phyloP scores from a whole-genome alignment of 2,797 vertebrate species.

The Myotis myotis region DNA sequence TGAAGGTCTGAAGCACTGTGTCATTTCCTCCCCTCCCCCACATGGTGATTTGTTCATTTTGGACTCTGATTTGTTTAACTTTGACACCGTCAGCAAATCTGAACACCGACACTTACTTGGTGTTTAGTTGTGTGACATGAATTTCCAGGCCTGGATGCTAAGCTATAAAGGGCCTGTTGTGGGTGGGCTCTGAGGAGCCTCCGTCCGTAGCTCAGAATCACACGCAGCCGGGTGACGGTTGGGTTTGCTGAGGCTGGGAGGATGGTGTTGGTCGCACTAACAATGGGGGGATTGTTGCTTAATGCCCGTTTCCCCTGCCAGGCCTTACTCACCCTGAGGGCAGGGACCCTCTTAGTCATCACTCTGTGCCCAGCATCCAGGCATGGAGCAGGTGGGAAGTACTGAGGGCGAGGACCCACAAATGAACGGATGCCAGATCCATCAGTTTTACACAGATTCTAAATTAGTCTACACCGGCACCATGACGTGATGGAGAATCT shows the following conservation, averaged over 20 bases:
- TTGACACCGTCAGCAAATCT: background rate
- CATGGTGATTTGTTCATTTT: conserved; percentile 26
- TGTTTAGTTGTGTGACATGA: background rate
- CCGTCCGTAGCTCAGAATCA: background rate
- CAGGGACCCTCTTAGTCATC: background rate
- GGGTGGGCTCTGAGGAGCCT: background rate
- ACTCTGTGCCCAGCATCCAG: background rate
- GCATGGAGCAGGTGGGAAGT: background rate
- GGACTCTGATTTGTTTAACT: conserved; percentile 41
- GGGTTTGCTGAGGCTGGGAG: background rate
- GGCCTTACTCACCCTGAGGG: background rate
- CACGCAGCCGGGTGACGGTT: background rate
- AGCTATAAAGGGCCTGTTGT: background rate
- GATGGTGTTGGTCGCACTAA: background rate
- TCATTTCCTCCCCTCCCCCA: background rate
- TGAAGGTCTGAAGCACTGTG: conserved; percentile 4
- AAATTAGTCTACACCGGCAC: background rate
- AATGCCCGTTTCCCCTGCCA: background rate
- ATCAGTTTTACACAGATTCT: background rate
- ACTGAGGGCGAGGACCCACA: background rate
- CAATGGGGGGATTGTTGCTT: background rate
- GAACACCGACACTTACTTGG: background rate
- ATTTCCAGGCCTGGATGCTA: conserved; percentile 15
- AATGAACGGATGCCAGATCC: background rate
- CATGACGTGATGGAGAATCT: background rate